These are phyloP conservation scores for Acholoe squamosa DNA, from an alignment of 2,888 invertebrate genomes.

Conservation along the genomic window DNA sequence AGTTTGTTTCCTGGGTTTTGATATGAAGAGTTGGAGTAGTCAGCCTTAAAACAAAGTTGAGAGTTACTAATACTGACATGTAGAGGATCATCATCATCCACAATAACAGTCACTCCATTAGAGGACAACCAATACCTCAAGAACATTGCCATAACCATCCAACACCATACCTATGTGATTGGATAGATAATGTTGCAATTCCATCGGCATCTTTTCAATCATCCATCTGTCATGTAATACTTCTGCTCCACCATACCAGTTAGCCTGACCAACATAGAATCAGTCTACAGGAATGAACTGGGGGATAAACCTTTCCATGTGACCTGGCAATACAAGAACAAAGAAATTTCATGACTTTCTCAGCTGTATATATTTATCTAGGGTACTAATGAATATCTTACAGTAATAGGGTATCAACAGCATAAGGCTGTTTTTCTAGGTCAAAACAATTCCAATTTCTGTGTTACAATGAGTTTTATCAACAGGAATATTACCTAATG, in stretches of 20 bases:
- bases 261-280: slow-evolving; percentile 71
- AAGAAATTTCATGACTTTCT: background rate
- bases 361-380: too few species aligned
- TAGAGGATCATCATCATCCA: slow-evolving; percentile 88
- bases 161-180: slow-evolving; percentile 70
- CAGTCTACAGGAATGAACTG: background rate
- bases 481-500: too few species aligned
- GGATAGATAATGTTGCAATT: slow-evolving; percentile 76
- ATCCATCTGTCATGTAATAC: slow-evolving; percentile 92
- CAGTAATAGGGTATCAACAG: too few species aligned
- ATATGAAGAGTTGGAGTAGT: slow-evolving; percentile 37
- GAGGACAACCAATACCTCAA: slow-evolving; percentile 87
- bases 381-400: too few species aligned
- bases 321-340: background rate
- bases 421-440: too few species aligned
- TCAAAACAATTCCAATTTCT: too few species aligned
- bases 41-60: slow-evolving; percentile 84
- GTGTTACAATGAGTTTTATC: too few species aligned
- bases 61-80: slow-evolving; percentile 91
- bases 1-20: slow-evolving; percentile 49
- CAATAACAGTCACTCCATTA: slow-evolving; percentile 87
- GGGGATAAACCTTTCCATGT: background rate
- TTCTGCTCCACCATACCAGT: slow-evolving; percentile 94
- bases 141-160: slow-evolving; percentile 80
- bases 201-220: slow-evolving; percentile 85